Evolutionary conservation across 2,888 invertebrate species (phyloP).

Genomic region (Entomobrya proxima): DNA sequence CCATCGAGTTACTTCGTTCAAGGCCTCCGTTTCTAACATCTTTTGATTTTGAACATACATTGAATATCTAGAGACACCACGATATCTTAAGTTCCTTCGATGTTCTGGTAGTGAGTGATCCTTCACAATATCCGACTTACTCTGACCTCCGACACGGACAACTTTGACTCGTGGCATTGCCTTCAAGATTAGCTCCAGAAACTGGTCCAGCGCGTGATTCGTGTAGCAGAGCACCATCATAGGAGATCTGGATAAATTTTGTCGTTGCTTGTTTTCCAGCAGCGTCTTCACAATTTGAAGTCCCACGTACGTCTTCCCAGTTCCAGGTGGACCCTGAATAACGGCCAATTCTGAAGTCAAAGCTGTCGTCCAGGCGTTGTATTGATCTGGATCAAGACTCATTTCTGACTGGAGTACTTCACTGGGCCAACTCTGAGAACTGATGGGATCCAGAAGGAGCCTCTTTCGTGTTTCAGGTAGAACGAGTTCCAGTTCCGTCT

Average conservation of each 20-base stretch:
- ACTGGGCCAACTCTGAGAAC: constrained; percentile 78
- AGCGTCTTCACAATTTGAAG: constrained; percentile 87
- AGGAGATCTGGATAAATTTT: too few relatives aligned
- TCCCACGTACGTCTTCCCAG: constrained; percentile 78
- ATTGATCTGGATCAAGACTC: constrained; percentile 83
- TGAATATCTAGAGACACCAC: not conserved
- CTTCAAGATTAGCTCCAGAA: constrained; percentile 83
- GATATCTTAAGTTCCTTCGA: not conserved
- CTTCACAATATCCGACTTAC: not conserved
- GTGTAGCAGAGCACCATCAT: constrained; percentile 89
- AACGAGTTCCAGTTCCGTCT: not conserved
- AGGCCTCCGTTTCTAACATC: too few relatives aligned
- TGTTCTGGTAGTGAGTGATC: not conserved
- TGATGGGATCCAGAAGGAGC: not conserved
- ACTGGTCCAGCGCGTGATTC: constrained; percentile 92
- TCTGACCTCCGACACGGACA: constrained; percentile 15
- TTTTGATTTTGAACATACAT: not conserved
- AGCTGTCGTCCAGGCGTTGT: constrained; percentile 83
- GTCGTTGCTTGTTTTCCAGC: too few relatives aligned
- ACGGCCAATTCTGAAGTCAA: constrained; percentile 85
- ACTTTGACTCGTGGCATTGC: not conserved
- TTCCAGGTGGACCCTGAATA: constrained; percentile 83
- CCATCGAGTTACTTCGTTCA: too few relatives aligned
- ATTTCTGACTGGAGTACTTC: constrained; percentile 76
- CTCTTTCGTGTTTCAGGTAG: not conserved